Evolutionary conservation across 2,113 vertebrate genomes (phyloP), one percentile per base, ranked within the genome.

Genomic region (Balaenoptera acutorostrata): DNA sequence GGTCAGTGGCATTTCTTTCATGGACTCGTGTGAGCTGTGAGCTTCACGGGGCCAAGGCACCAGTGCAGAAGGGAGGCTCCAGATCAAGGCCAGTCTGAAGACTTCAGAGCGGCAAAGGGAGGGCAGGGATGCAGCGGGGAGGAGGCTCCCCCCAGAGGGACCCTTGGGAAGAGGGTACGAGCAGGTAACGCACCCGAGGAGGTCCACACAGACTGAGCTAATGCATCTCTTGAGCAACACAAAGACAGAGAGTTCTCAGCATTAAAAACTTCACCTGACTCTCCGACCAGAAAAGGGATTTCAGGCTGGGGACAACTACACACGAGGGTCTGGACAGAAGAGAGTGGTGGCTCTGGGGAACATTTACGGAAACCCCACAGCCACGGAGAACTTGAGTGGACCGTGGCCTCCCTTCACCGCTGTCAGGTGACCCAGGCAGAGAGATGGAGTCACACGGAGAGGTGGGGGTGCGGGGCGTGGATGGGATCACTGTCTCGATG

Each of bases 401-500:
- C 0, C 0, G 10, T 52, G 27, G 29, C 41, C 69, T 64, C 31
- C 18, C 14, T 1, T 17, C 49, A 2, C 3, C 1, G 2, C 66
- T 55, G 8, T 21, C n/a, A 6, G 29, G n/a, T 17, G 49, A 66
- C 17, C 15, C 8, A 29, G 46, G 3, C 23, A 1, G 15, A 69
- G 55, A 69, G n/a, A 17, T 17, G 3, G 1, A 8, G 31, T 13
- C 27, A 3, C 29, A 0, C 0, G 20, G 15, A 3, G 8, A 23
- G 17, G 21, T 4, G 10, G 57, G 64, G 17, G 17, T 5, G 18
- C 3, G 10, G 8, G 15, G 17, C 4, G 6, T 11, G 7, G 5
- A 8, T 2, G 0, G 6, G 63, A 27, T 9, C 11, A 7, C 17
- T 0, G 0, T 7, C 9, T 23, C 5, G 33, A 41, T 21, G 10